These are phyloP conservation scores for Garra rufa DNA, from an alignment of 2,113 vertebrate genomes.

Conservation along the genomic window DNA sequence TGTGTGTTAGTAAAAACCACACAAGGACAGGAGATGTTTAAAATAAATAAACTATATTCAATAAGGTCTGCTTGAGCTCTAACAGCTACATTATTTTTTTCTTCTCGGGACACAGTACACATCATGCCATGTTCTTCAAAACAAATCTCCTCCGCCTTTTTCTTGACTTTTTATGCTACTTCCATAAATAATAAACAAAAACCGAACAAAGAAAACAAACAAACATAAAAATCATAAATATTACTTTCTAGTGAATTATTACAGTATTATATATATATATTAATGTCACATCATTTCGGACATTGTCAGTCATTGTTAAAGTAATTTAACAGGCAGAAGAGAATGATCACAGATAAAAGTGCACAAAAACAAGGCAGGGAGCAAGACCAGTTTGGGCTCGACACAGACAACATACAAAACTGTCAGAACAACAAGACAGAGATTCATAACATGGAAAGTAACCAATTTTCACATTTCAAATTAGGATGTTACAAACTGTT, in stretches of 20 bases:
- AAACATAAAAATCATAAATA: slow-evolving; percentile 51
- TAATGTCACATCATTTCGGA: slow-evolving; percentile 65
- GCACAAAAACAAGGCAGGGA: slow-evolving; percentile 68
- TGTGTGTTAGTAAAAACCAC: slow-evolving; percentile 54
- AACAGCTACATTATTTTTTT: slow-evolving; percentile 66
- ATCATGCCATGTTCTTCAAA: slow-evolving; percentile 77
- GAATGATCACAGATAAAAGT: slow-evolving; percentile 69
- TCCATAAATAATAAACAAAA: slow-evolving; percentile 42
- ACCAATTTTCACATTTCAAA: slow-evolving; percentile 44
- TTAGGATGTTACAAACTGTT: background rate
- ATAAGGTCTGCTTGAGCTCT: slow-evolving; percentile 70
- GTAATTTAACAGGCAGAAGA: slow-evolving; percentile 75
- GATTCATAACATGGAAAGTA: slow-evolving; percentile 44
- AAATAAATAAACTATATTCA: slow-evolving; percentile 83
- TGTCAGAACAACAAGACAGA: slow-evolving; percentile 52
- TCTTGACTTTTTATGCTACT: slow-evolving; percentile 55
- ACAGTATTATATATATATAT: slow-evolving; percentile 72
- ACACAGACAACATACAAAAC: slow-evolving; percentile 67
- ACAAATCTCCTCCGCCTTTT: slow-evolving; percentile 49
- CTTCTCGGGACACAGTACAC: slow-evolving; percentile 72
- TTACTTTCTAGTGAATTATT: slow-evolving; percentile 69
- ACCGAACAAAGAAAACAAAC: background rate
- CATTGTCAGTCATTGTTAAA: slow-evolving; percentile 66
- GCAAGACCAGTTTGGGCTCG: slow-evolving; percentile 60
- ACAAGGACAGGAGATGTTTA: slow-evolving; percentile 67